phyloP scores from a whole-genome alignment of 1,140 invertebrate genomes.

The Muscidifurax raptorellus region DNA sequence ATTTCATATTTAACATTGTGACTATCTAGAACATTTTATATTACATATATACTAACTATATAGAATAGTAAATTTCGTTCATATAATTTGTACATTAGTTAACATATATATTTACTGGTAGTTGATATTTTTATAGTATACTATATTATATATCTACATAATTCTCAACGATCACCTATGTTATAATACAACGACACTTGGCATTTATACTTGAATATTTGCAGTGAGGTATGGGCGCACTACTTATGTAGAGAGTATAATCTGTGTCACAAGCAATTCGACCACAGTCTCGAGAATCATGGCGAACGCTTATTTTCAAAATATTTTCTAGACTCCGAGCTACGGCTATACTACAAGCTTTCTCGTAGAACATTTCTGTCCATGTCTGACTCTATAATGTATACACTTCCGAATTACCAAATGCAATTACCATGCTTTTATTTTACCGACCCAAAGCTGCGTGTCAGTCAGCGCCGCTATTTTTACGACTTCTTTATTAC shows the following conservation, averaged over 20 bases:
- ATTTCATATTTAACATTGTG: constrained; percentile 27
- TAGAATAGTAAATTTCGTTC: constrained; percentile 26
- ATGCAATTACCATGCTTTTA: constrained; percentile 32
- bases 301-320: background rate
- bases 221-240: constrained; percentile 39
- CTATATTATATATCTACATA: constrained; percentile 22
- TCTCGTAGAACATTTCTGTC: constrained; percentile 14
- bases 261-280: background rate
- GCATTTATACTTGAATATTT: constrained; percentile 18
- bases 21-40: constrained; percentile 24
- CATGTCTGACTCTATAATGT: constrained; percentile 20
- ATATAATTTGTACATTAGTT: constrained; percentile 30
- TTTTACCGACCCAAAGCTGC: constrained; percentile 31
- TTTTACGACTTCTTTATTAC: constrained; percentile 53
- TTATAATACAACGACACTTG: background rate
- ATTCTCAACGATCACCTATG: background rate
- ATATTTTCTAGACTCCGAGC: background rate
- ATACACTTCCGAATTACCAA: background rate
- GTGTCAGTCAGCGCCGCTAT: constrained; percentile 22
- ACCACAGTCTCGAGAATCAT: background rate
- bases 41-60: background rate
- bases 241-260: background rate
- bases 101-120: constrained; percentile 22
- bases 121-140: constrained; percentile 39
- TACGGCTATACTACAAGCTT: too few relatives aligned